Evolutionary conservation across 2,888 invertebrate species (phyloP).

Genomic region (Sphaerophoria rueppellii): DNA sequence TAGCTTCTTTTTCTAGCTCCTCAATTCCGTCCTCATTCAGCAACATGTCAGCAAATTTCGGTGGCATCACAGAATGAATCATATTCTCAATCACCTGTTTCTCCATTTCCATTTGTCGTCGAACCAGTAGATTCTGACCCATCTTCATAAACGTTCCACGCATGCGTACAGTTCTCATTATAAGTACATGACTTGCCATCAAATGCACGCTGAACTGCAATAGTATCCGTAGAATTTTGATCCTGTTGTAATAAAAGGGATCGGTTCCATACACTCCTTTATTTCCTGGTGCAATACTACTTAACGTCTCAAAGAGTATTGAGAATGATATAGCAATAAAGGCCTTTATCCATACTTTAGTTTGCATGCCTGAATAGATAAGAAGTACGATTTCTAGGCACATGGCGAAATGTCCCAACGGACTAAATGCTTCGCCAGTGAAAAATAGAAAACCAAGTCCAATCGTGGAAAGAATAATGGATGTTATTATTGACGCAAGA

Average conservation of each 20-base stretch:
- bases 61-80: constrained; percentile 99
- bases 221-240: constrained; percentile 87
- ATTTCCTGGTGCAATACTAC: constrained; percentile 82
- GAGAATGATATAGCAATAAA: constrained; percentile 91
- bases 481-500: constrained; percentile 88
- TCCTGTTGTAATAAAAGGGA: constrained; percentile 84
- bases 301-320: constrained; percentile 91
- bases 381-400: constrained; percentile 94
- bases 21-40: constrained; percentile 87
- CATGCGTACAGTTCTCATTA: constrained; percentile 96
- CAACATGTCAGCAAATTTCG: constrained; percentile 93
- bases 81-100: constrained; percentile 97
- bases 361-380: constrained; percentile 95
- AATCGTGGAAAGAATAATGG: constrained; percentile 87
- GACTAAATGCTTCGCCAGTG: constrained; percentile 86
- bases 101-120: constrained; percentile 95
- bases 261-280: constrained; percentile 82
- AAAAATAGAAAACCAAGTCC: constrained; percentile 87
- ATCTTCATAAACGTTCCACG: constrained; percentile 98
- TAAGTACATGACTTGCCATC: constrained; percentile 95
- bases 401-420: constrained; percentile 91
- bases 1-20: constrained; percentile 74
- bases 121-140: constrained; percentile 94
- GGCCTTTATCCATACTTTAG: constrained; percentile 93
- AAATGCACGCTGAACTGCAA: constrained; percentile 95